Evolutionary conservation across 2,113 vertebrate species (phyloP), one percentile per base, ranked within the genome.

Genomic region (Perca schrenkii): DNA sequence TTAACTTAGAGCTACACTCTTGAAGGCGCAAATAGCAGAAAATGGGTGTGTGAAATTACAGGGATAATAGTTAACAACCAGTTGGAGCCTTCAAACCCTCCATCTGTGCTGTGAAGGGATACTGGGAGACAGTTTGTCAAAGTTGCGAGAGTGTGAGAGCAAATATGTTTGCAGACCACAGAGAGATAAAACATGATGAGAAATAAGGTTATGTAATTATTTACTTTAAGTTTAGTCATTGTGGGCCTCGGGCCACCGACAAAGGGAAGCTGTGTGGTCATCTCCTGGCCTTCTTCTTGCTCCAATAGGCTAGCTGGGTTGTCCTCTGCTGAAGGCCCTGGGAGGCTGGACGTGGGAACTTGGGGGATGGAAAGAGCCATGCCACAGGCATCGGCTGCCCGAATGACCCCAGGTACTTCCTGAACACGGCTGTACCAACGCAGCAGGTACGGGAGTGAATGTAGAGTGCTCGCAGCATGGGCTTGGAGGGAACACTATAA

Each of bases 171-270:
- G 52, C 57, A 65, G 36, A 70, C 50, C 65, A 78, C 34, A 86
- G 46, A 84, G 53, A 46, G 31, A 31, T 22, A 78, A 73, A 63
- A 22, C 19, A 31, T 28, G 10, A 54, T 70, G 62, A 60, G 66
- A 77, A 82, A 77, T 50, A 80, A 74, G 49, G 21, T 66, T 67
- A 86, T 72, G 34, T 80, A 84, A 85, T 78, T 0, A 80, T 88
- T 93, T 97, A 99, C 98, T 96, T 96, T 96, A 76, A 99, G 95
- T 80, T 99, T 99, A 57, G 95, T 96, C 94, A 99, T 96, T 25
- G 98, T 99, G 84, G 98, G 98, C 83, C 98, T 96, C 13, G 98
- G 98, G 64, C 98, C 98, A 65, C 98, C 98, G 40, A 96, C 86
- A 88, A 99, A 99, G 36, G 90, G 80, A 81, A 82, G 74, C n/a